phyloP scores from a whole-genome alignment of 2,113 vertebrate genomes.

The Euleptes europaea region DNA sequence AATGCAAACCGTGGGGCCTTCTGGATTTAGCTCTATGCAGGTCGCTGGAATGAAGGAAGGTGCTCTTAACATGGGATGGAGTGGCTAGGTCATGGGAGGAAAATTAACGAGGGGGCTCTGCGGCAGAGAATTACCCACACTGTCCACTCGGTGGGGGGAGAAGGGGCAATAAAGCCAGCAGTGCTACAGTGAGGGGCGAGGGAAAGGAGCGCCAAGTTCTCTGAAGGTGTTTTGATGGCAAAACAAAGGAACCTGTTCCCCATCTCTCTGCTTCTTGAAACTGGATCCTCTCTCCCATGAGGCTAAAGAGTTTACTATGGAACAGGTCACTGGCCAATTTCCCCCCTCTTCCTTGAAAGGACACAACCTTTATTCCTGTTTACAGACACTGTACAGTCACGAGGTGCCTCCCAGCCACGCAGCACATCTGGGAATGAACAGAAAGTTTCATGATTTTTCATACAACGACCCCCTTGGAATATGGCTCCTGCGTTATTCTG shows the following conservation, averaged over 20 bases:
- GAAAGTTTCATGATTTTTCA: neutral
- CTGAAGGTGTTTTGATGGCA: neutral
- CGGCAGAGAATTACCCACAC: neutral
- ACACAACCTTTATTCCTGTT: fast-evolving
- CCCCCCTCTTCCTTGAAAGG: neutral
- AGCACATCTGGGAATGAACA: fast-evolving
- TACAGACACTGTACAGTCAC: neutral
- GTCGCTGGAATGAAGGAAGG: neutral
- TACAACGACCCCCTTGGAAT: too few species aligned
- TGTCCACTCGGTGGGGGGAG: neutral
- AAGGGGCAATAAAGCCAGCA: neutral
- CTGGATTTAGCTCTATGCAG: too few species aligned
- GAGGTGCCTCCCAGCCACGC: neutral
- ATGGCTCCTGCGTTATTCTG: neutral
- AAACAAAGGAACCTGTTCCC: neutral
- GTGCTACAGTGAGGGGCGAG: neutral
- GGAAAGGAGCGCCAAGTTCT: neutral
- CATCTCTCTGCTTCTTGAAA: neutral
- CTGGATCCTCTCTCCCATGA: neutral
- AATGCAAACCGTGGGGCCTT: too few species aligned
- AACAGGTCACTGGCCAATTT: neutral
- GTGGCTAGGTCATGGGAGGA: neutral
- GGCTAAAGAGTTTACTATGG: neutral
- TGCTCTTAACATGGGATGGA: neutral
- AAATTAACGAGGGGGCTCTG: neutral